Evolutionary conservation across 2,113 vertebrate genomes (phyloP).

Genomic region (Dissostichus mawsoni): DNA sequence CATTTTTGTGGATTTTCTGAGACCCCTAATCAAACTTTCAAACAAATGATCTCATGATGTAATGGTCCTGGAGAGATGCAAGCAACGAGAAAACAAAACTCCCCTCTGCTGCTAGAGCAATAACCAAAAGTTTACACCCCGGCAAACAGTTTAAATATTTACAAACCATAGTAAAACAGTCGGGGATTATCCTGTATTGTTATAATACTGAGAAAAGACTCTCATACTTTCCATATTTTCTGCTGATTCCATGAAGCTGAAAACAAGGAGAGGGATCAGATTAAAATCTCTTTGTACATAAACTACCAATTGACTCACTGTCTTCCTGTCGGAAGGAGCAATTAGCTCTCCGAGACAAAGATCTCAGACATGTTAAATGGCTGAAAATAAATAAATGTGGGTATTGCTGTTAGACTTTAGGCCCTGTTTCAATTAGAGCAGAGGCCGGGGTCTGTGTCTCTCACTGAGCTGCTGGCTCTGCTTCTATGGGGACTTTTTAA

Average conservation of each 20-base stretch:
- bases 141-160: constrained; percentile 79
- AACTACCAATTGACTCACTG: constrained; percentile 81
- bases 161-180: constrained; percentile 73
- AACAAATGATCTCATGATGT: constrained; percentile 79
- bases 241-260: constrained; percentile 55
- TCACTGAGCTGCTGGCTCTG: constrained; percentile 68
- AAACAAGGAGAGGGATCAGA: constrained; percentile 74
- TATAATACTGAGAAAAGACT: constrained; percentile 59
- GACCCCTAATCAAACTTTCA: constrained; percentile 78
- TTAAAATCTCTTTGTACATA: constrained; percentile 84
- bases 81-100: constrained; percentile 67
- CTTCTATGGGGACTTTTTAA: constrained; percentile 77
- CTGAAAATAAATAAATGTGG: constrained; percentile 83
- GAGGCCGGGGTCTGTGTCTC: constrained; percentile 71
- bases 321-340: constrained; percentile 84
- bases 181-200: constrained; percentile 72
- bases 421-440: constrained; percentile 82
- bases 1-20: constrained; percentile 77
- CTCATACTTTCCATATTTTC: constrained; percentile 77
- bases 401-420: constrained; percentile 76
- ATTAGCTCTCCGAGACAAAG: constrained; percentile 82
- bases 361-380: constrained; percentile 82
- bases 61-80: constrained; percentile 63
- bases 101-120: constrained; percentile 41
- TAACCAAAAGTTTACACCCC: constrained; percentile 76